Percentiles rank a stretch among this genome's conserved stretches.
phyloP scores from a whole-genome alignment of 2,113 vertebrate species.

The Pseudonaja textilis region DNA sequence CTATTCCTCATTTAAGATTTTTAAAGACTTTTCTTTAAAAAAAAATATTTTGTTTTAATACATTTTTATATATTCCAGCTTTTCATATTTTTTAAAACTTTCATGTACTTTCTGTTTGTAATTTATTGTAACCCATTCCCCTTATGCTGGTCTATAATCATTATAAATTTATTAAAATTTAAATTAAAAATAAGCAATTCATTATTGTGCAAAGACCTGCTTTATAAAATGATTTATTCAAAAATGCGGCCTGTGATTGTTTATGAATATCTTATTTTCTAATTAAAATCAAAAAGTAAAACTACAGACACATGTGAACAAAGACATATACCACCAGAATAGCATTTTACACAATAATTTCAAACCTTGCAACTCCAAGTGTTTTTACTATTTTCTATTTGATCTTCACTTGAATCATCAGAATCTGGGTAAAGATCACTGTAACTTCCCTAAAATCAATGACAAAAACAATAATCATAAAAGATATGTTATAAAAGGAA shows the following conservation, averaged over 20 bases:
- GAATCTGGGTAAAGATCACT: conserved; percentile 98
- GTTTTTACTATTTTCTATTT: conserved; percentile 99
- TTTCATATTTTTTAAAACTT: not conserved
- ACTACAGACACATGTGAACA: not conserved
- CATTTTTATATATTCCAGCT: not conserved
- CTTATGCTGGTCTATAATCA: not conserved
- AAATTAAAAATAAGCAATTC: not conserved
- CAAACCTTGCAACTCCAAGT: conserved; percentile 98
- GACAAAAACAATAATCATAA: not conserved
- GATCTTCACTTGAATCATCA: conserved; percentile 97
- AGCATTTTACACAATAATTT: not conserved
- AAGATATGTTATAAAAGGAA: not conserved
- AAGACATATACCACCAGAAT: not conserved
- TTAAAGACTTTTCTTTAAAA: not conserved
- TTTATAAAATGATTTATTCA: not conserved
- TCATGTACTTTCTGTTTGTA: not conserved
- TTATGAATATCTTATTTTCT: not conserved
- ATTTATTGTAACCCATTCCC: not conserved
- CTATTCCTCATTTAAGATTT: not conserved
- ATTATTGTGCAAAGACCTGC: not conserved
- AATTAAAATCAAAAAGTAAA: not conserved
- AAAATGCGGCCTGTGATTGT: not conserved
- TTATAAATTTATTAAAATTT: not conserved
- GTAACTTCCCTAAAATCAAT: conserved; percentile 86
- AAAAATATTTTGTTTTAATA: not conserved